Conservation (phyloP, 2,797 vertebrate species). For the Cossypha niveicapilla region DNA sequence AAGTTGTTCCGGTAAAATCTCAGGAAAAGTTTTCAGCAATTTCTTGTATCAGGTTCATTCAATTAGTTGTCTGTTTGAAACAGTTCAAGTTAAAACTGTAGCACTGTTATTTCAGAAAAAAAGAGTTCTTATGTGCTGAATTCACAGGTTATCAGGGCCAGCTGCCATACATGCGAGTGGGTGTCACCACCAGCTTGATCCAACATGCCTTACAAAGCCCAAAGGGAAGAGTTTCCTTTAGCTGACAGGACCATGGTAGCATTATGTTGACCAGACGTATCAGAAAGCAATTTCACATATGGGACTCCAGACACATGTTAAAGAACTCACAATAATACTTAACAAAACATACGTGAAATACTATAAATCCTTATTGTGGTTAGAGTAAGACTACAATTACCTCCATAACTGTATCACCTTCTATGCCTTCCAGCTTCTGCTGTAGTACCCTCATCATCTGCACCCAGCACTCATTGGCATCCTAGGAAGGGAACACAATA, state of each 20-base stretch:
- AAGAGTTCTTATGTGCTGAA: neutral
- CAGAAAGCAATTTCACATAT: neutral
- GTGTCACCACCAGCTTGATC: neutral
- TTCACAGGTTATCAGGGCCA: neutral
- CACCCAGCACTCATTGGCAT: conserved; percentile 98
- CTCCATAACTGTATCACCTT: conserved; percentile 88
- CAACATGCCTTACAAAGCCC: neutral
- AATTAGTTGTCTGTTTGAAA: neutral
- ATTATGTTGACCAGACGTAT: neutral
- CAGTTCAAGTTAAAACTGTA: neutral
- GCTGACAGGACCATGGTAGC: neutral
- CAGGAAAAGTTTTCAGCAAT: neutral
- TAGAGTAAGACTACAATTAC: conserved; percentile 69
- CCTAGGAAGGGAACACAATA: conserved; percentile 73
- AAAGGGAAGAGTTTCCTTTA: neutral
- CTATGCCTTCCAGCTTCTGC: conserved; percentile 92
- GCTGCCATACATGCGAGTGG: neutral
- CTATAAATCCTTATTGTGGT: neutral
- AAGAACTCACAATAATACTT: neutral
- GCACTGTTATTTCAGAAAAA: neutral
- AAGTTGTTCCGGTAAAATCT: neutral
- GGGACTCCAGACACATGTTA: neutral
- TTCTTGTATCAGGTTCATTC: neutral
- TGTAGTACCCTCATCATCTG: conserved; percentile 97
- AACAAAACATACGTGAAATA: accelerated